Base-by-base conservation (phyloP, 1,140 invertebrate species). In the Augochlora pura region DNA sequence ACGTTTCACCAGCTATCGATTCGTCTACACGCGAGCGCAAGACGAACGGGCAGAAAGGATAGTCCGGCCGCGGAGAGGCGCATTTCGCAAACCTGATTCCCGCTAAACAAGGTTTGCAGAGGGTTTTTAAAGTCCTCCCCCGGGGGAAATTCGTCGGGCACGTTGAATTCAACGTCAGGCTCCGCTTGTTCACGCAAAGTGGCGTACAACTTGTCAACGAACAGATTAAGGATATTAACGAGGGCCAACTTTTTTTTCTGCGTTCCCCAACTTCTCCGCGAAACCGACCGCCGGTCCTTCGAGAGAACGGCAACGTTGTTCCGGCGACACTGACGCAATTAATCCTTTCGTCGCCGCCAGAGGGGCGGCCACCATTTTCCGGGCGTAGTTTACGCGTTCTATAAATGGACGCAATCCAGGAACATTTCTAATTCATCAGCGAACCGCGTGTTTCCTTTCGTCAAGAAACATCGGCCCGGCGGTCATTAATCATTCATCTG, bases 181-280 rank as follows among this genome's bases (percentile, higher is more conserved):
- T 49, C 8, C 8, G n/a, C 10, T 42, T 32, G 32, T 32, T 32
- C 32, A 32, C 32, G 32, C 9, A 62, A 60, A 12, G 23, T 7
- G 39, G 2, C 4, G 52, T 8, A 32, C n/a, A 68, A 68, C 74
- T 76, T 38, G 74, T 68, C 32, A 18, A 39, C 27, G 59, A 49
- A 23, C 66, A 54, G 75, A 71, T 72, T 77, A 64, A 71, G 42
- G 27, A 18, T 23, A 25, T 27, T 49, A 52, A 62, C 52, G 32
- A 42, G 27, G 23, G 9, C 9, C 54, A 77, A 77, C 39, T 46
- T 63, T 70, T 46, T 16, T 63, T 70, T 46, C 10, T 23, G n/a
- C 63, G 38, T 42, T 42, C 65, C 4, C 27, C 5, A 63, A 64
- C 46, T 77, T 77, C 60, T 52, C 12, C n/a, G n/a, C n/a, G 16